A percentile compares a stretch with the other conserved stretches of the same genome.
Evolutionary conservation across 2,888 invertebrate genomes (phyloP).

Genomic region (Ethmia dodecea): DNA sequence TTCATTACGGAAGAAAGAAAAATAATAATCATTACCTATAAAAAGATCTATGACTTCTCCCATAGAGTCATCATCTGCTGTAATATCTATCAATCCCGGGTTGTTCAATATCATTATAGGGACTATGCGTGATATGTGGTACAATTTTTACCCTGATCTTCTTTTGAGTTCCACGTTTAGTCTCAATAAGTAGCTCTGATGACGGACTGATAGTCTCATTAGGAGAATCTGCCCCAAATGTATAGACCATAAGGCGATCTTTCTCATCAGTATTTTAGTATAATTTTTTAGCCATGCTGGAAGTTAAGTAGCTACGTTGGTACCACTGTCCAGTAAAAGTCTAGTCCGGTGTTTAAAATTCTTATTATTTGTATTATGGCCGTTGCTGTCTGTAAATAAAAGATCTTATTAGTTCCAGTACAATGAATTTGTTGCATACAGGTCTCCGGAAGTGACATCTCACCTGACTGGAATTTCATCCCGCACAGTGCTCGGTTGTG

Average conservation of each 20-base stretch:
- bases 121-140: neutral
- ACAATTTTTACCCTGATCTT: neutral
- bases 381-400: neutral
- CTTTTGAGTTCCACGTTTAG: conserved; percentile 6
- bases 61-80: conserved; percentile 17
- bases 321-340: conserved; percentile 9
- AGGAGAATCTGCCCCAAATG: conserved; percentile 5
- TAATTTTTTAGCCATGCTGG: conserved; percentile 1
- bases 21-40: conserved; percentile 22
- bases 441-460: neutral
- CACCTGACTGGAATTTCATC: neutral
- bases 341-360: neutral
- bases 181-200: conserved; percentile 14
- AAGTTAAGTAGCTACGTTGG: conserved; percentile 8
- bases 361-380: neutral
- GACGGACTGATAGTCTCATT: conserved; percentile 3
- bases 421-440: neutral
- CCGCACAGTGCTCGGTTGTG: conserved; percentile 9
- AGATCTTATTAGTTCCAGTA: neutral
- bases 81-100: neutral
- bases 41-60: conserved; percentile 15
- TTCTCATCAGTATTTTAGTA: neutral
- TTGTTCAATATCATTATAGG: neutral
- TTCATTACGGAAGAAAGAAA: conserved; percentile 13
- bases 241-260: conserved; percentile 4